Evolutionary conservation across 2,797 vertebrate species (phyloP).

Genomic region (Labroides dimidiatus): DNA sequence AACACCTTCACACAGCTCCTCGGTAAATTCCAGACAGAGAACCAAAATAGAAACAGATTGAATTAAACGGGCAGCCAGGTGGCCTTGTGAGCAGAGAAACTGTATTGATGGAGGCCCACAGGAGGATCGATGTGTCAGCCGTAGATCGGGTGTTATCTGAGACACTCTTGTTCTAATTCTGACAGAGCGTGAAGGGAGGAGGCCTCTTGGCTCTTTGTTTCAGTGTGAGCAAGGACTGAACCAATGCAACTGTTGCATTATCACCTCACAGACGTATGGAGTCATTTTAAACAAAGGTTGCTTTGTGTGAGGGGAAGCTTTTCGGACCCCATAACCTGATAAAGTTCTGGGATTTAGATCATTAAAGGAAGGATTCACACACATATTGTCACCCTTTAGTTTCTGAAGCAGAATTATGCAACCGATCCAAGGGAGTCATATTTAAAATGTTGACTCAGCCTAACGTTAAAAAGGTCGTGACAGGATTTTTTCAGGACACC

Average conservation of each 20-base stretch:
- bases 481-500: too few species aligned
- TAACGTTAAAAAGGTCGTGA: too few species aligned
- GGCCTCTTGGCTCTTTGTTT: background rate
- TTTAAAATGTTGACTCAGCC: background rate
- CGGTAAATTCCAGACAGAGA: conserved; percentile 48
- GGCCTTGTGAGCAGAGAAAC: conserved; percentile 56
- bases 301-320: too few species aligned
- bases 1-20: conserved; percentile 12
- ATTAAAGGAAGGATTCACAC: too few species aligned
- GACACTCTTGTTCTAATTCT: conserved; percentile 49
- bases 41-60: conserved; percentile 68
- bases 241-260: conserved; percentile 5
- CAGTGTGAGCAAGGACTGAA: background rate
- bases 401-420: too few species aligned
- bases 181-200: conserved; percentile 17
- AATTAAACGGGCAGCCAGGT: conserved; percentile 57
- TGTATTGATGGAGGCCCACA: conserved; percentile 52
- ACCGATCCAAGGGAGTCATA: too few species aligned
- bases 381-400: too few species aligned
- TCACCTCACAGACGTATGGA: background rate
- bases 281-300: too few species aligned
- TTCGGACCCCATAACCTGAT: too few species aligned
- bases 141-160: conserved; percentile 51
- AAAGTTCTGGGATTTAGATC: too few species aligned
- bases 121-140: conserved; percentile 47